Base-by-base conservation (phyloP, 2,888 invertebrate species). In the Anthophora plumipes region DNA sequence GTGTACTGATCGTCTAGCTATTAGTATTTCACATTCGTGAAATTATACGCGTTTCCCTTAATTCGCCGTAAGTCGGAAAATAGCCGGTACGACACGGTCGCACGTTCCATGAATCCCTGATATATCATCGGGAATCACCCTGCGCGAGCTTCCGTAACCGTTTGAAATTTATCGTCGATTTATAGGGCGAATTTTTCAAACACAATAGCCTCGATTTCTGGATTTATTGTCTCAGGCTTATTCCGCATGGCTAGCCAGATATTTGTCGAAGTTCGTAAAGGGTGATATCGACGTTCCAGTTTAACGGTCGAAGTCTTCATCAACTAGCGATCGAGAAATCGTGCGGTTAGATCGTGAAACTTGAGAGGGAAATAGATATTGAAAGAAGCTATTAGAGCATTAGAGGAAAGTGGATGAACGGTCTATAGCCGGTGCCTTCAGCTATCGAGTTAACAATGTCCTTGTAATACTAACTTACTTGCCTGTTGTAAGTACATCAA, bases 361-460 rank as follows among this genome's bases (percentile, higher is more conserved):
- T 79, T 37, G 17, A 46, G 46, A 48, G 39, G 74, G 46, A 60
- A 66, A 71, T 60, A 25, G 80, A 66, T 79, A 79, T 79, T 79
- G 79, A 79, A 79, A 79, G 79, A 79, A 79, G 79, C 79, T 60
- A 71, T 79, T 71, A 79, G 79, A 79, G 79, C 79, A 79, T 79
- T 71, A 71, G 80, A 66, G 80, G 79, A 66, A 79, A 79, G 48
- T 71, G 71, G 59, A 46, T 66, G 79, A 79, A 66, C 71, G n/a
- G 37, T 50, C 63, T 66, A 79, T 66, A 71, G 64, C 17, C 59
- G n/a, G 22, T 43, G 52, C 60, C 20, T 59, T n/a, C 14, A 14
- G 31, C 31, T 59, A 64, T 60, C 39, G 37, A 48, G 55, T 64
- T 39, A 25, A 20, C 59, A 60, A 54, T 61, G 48, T 50, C 46